phyloP scores from a whole-genome alignment of 1,140 invertebrate species.

The Archivesica marissinica region DNA sequence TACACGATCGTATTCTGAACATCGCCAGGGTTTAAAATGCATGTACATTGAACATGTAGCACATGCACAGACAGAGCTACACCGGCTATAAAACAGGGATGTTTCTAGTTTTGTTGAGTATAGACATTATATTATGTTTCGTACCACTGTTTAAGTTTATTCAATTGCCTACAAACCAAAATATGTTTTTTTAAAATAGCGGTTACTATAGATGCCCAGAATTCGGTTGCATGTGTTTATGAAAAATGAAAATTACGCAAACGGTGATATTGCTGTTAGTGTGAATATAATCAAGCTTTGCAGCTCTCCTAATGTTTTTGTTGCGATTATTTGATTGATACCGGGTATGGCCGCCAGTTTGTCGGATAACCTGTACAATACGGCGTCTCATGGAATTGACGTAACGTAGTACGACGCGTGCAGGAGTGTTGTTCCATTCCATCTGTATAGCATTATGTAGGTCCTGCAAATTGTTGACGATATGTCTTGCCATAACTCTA shows the following conservation, averaged over 20 bases:
- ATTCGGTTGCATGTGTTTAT: neutral
- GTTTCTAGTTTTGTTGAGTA: too few relatives aligned
- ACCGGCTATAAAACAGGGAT: too few relatives aligned
- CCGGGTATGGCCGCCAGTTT: neutral
- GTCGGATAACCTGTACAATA: slow-evolving; percentile 19
- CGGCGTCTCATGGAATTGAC: neutral
- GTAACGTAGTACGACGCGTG: neutral
- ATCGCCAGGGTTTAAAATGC: too few relatives aligned
- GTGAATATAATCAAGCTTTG: neutral
- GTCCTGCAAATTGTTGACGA: neutral
- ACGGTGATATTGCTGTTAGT: slow-evolving; percentile 8
- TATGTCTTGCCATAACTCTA: neutral
- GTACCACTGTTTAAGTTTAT: too few relatives aligned
- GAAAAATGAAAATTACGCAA: slow-evolving; percentile 16
- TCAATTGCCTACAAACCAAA: too few relatives aligned
- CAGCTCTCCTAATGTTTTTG: neutral
- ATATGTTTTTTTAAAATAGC: too few relatives aligned
- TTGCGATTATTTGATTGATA: slow-evolving; percentile 22
- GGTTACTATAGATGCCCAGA: neutral
- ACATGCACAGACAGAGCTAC: too few relatives aligned
- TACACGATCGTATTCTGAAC: too few relatives aligned
- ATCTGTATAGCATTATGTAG: neutral
- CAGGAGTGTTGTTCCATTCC: neutral
- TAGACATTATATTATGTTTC: too few relatives aligned
- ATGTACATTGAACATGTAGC: too few relatives aligned